Evolutionary conservation across 2,888 invertebrate genomes (phyloP).

Genomic region (Tetragnatha montana): DNA sequence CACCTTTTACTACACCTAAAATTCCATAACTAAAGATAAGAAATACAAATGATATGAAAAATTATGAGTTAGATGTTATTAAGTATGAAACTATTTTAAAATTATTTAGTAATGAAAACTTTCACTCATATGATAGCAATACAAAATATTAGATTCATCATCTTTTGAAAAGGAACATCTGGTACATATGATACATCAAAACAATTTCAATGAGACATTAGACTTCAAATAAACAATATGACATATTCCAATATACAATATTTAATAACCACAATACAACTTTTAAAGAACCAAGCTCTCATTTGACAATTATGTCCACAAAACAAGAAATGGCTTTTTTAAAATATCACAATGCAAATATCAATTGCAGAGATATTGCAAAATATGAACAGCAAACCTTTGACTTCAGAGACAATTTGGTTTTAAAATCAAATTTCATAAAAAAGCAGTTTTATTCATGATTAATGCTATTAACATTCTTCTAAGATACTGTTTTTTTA

Average conservation of each 20-base stretch:
- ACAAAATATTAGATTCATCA: conserved; percentile 3
- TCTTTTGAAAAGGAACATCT: conserved; percentile 3
- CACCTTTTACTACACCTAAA: too few relatives aligned
- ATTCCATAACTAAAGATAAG: too few relatives aligned
- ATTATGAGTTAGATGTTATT: too few relatives aligned
- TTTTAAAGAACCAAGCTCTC: conserved; percentile 36
- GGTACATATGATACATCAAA: conserved; percentile 9
- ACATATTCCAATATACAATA: conserved; percentile 31
- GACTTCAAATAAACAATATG: conserved; percentile 47
- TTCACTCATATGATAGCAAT: background rate
- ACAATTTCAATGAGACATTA: conserved; percentile 41
- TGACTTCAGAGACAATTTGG: too few relatives aligned
- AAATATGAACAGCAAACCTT: conserved; percentile 1
- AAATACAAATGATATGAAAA: too few relatives aligned
- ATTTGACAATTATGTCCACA: conserved; percentile 51
- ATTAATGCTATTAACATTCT: too few relatives aligned
- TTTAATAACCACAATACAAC: conserved; percentile 27
- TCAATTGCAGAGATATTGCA: conserved; percentile 59
- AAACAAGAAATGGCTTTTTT: conserved; percentile 58
- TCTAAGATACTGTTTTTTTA: too few relatives aligned
- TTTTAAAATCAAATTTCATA: too few relatives aligned
- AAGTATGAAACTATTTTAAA: too few relatives aligned
- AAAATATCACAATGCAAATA: conserved; percentile 69
- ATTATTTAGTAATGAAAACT: background rate
- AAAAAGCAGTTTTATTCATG: too few relatives aligned